Evolutionary conservation across 2,888 invertebrate species (phyloP).

Genomic region (Chydorus sphaericus): DNA sequence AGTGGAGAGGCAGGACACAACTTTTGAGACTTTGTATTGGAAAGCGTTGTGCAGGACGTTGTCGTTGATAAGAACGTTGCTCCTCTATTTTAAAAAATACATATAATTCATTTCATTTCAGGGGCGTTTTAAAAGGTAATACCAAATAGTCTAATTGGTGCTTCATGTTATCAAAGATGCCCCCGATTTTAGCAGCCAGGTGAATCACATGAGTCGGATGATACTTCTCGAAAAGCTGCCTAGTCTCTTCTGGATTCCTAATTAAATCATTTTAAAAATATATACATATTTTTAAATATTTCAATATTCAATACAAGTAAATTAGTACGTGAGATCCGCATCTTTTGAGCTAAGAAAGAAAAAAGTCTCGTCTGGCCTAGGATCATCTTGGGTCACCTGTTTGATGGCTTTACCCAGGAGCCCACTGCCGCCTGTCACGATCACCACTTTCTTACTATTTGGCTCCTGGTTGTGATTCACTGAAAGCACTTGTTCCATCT

Average conservation of each 20-base stretch:
- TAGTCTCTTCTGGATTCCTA: constrained; percentile 59
- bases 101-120: no score
- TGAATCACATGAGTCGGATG: constrained; percentile 92
- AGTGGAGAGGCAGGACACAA: constrained; percentile 96
- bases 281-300: neutral
- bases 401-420: constrained; percentile 83
- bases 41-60: constrained; percentile 73
- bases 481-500: no score
- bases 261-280: no score
- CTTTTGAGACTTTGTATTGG: constrained; percentile 66
- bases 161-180: constrained; percentile 87
- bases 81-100: constrained; percentile 28
- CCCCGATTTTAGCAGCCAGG: constrained; percentile 96
- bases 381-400: constrained; percentile 41
- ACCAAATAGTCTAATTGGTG: constrained; percentile 94
- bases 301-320: neutral
- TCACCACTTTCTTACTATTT: constrained; percentile 30
- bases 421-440: constrained; percentile 97
- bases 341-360: constrained; percentile 82
- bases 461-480: no score
- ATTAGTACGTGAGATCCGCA: constrained; percentile 74
- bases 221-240: constrained; percentile 58
- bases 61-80: constrained; percentile 83
- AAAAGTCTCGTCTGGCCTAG: constrained; percentile 56
- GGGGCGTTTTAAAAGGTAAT: no score